phyloP scores from a whole-genome alignment of 2,888 invertebrate species.

The Deilephila porcellus region DNA sequence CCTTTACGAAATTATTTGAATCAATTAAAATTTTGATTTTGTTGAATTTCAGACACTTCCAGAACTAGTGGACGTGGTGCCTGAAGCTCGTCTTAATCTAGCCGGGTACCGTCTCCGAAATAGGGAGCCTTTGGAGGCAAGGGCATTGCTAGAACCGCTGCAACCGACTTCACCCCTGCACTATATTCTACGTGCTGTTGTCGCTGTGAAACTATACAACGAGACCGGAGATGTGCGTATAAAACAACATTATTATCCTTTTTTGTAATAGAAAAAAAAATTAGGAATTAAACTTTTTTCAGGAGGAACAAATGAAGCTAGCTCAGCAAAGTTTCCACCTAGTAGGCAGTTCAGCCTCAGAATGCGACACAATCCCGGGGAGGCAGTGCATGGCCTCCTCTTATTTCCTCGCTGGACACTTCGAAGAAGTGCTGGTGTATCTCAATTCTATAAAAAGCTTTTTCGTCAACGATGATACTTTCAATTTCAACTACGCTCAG shows the following conservation, averaged over 20 bases:
- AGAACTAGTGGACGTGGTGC: conserved; percentile 95
- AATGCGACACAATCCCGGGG: conserved; percentile 98
- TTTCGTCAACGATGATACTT: conserved; percentile 94
- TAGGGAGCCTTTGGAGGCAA: conserved; percentile 95
- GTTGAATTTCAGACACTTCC: conserved; percentile 87
- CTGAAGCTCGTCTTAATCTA: conserved; percentile 97
- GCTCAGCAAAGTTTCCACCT: conserved; percentile 98
- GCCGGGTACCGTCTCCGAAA: conserved; percentile 97
- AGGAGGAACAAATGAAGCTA: conserved; percentile 97
- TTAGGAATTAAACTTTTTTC: not conserved
- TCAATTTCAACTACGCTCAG: conserved; percentile 95
- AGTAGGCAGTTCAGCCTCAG: conserved; percentile 97
- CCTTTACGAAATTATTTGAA: no score
- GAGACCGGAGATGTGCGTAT: conserved; percentile 91
- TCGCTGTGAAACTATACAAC: conserved; percentile 96
- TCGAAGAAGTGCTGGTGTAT: conserved; percentile 98
- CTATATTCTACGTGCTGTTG: conserved; percentile 98
- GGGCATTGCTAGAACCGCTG: conserved; percentile 93
- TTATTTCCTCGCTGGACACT: conserved; percentile 96
- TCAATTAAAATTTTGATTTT: no score
- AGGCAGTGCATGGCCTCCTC: conserved; percentile 99
- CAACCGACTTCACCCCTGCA: conserved; percentile 98
- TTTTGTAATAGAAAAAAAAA: no score
- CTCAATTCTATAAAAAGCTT: conserved; percentile 98
- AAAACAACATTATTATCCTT: no score